Conservation (phyloP, 1,140 invertebrate genomes). For the Cotesia typhae region DNA sequence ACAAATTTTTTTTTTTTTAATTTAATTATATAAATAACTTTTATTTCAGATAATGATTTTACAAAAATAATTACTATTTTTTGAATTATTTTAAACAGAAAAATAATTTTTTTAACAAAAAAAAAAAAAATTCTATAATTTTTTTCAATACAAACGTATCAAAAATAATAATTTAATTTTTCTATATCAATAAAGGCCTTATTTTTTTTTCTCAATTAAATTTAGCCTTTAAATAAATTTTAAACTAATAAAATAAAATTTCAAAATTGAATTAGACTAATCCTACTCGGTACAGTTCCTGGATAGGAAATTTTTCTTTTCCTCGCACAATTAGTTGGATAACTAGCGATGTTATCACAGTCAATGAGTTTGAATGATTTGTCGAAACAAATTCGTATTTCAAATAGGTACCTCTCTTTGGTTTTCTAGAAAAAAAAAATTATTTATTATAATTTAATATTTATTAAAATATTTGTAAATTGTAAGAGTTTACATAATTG, state of each 20-base stretch:
- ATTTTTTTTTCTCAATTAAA: too few species aligned
- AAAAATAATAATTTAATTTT: too few species aligned
- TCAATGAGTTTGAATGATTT: constrained; percentile 70
- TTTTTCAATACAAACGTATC: too few species aligned
- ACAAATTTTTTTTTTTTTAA: background rate
- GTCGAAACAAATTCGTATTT: constrained; percentile 75
- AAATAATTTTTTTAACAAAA: too few species aligned
- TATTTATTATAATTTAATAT: too few species aligned
- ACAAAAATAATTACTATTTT: too few species aligned
- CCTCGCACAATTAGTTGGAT: constrained; percentile 69
- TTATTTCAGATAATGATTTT: background rate
- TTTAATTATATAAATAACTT: background rate
- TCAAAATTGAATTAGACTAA: constrained; percentile 34
- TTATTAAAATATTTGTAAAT: too few species aligned
- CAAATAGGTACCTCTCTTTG: constrained; percentile 68
- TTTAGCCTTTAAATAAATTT: too few species aligned
- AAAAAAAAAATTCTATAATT: too few species aligned
- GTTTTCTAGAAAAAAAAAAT: constrained; percentile 58
- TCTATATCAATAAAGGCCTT: too few species aligned
- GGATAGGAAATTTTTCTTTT: constrained; percentile 69
- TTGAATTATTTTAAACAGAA: too few species aligned
- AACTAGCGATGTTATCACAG: constrained; percentile 66
- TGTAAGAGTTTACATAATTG: too few species aligned
- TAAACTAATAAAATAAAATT: background rate
- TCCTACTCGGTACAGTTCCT: constrained; percentile 51